A percentile compares a stretch with the other conserved stretches of the same genome.
Evolutionary conservation across 2,113 vertebrate species (phyloP).

Genomic region (Noctilio leporinus): DNA sequence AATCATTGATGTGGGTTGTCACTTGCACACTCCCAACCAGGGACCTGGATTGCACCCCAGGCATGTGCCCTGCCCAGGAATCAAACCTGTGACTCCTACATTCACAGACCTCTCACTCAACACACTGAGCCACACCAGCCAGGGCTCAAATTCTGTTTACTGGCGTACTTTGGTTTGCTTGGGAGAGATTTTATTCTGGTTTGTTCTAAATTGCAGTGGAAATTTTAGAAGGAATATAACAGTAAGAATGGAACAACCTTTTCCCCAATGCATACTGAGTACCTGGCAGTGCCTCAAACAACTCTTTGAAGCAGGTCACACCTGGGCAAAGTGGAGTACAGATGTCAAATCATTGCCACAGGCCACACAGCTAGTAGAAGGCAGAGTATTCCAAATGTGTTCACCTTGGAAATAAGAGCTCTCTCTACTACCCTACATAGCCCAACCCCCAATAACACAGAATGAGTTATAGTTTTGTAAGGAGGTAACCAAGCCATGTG

Average conservation of each 20-base stretch:
- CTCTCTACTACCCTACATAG: neutral
- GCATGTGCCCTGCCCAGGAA: too few species aligned
- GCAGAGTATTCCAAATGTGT: neutral
- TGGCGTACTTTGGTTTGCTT: neutral
- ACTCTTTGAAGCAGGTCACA: neutral
- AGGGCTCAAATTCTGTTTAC: neutral
- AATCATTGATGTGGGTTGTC: too few species aligned
- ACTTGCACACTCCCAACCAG: too few species aligned
- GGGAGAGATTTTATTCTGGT: neutral
- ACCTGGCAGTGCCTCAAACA: neutral
- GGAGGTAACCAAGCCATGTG: neutral
- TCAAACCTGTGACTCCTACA: too few species aligned
- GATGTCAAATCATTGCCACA: neutral
- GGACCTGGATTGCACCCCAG: too few species aligned
- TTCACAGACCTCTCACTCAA: too few species aligned
- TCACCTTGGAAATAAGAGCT: neutral
- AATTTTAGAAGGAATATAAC: neutral
- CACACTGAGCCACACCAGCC: too few species aligned
- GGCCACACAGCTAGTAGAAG: neutral
- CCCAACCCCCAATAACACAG: neutral
- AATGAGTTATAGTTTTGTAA: neutral
- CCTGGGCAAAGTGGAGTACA: neutral
- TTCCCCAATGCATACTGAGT: neutral
- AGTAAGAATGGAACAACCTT: neutral
- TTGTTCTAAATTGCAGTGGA: neutral